Evolutionary conservation across 2,888 invertebrate species (phyloP), one percentile per base, ranked within the genome.

Genomic region (Melinaea menophilus): DNA sequence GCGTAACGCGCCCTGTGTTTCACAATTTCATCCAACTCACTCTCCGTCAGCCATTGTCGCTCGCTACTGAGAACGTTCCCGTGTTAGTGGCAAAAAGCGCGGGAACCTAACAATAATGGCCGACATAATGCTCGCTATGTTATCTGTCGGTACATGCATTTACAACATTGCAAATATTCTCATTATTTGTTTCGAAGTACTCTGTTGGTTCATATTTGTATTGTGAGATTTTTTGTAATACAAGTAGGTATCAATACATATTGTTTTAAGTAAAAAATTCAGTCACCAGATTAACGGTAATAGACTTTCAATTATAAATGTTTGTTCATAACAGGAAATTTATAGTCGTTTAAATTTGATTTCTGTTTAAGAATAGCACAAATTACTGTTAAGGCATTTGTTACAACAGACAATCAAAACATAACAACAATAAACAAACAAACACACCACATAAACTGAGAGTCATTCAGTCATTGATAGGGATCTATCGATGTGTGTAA

Each of bases 51-150:
- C 86, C 84, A 89, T 90, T 89, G 89, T 88, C 79, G 82, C 84
- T 83, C 87, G 85, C 81, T 81, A 81, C 84, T 90, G 90, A 81
- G 91, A 91, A 90, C 81, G 80, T 91, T 91, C 90, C 89, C 91
- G 90, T 90, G 89, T 81, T 82, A 82, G 77, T 76, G 75, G 79
- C 85, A 90, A 91, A 91, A 90, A 89, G 84, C 90, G 90, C 90
- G 90, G 89, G 91, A 91, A 88, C 85, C 74, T 69, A 70, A 85
- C 85, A 88, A 90, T 87, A 84, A 88, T 85, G 83, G 84, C 85
- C 86, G 84, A 87, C 88, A 88, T 90, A 87, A 87, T 85, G 83
- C 84, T 83, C 82, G 85, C 76, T 86, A 89, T 88, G 85, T 85
- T 89, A 89, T 89, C 87, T 88, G 75, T 78, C 74, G 66, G 65